A percentile compares a stretch with the other conserved stretches of the same genome.
Conservation (phyloP, 2,113 vertebrate genomes). For the Brachypodius melanocephalos region DNA sequence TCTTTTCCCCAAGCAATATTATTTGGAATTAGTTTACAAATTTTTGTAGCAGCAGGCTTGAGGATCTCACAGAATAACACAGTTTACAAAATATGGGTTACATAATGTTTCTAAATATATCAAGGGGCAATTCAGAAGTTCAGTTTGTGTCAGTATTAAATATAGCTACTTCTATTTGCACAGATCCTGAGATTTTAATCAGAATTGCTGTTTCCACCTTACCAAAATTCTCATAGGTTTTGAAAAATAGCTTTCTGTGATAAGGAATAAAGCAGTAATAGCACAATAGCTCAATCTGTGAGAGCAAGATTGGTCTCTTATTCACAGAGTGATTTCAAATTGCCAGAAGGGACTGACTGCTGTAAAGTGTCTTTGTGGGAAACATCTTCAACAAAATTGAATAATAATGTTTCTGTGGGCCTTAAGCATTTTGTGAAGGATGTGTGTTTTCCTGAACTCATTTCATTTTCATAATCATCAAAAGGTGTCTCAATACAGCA, state of each 20-base stretch:
- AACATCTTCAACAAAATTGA: neutral
- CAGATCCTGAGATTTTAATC: neutral
- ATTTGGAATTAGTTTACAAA: neutral
- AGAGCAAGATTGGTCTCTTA: neutral
- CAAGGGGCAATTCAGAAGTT: neutral
- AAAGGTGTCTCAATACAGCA: neutral
- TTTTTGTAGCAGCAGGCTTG: neutral
- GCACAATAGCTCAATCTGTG: neutral
- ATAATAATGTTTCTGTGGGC: neutral
- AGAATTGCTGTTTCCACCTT: neutral
- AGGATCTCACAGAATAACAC: neutral
- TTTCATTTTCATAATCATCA: neutral
- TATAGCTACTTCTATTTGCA: neutral
- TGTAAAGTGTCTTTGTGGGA: neutral
- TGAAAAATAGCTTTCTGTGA: slow-evolving; percentile 9
- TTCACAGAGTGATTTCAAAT: neutral
- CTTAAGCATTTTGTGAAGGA: neutral
- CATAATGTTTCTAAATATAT: neutral
- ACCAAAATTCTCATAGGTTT: neutral
- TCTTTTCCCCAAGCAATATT: neutral
- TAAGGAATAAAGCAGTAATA: neutral
- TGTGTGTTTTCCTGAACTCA: neutral
- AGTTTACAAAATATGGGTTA: neutral
- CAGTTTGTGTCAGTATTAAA: neutral
- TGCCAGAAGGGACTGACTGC: neutral